phyloP scores from a whole-genome alignment of 2,113 vertebrate species.

The Festucalex cinctus region DNA sequence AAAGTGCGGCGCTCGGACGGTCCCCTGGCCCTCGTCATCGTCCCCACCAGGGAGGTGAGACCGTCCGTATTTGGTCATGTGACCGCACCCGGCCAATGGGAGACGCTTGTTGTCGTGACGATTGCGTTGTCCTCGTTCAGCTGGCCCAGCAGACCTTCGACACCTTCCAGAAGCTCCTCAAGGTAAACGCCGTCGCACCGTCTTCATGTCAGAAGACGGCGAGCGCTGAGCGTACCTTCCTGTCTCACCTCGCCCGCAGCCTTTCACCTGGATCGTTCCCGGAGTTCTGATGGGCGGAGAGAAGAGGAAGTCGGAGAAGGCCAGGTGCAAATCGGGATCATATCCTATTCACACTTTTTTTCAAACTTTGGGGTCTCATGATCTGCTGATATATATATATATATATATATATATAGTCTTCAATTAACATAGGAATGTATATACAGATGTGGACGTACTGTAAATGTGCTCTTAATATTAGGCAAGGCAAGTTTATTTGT shows the following conservation, averaged over 20 bases:
- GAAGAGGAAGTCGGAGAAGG: conserved; percentile 95
- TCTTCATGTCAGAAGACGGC: not conserved
- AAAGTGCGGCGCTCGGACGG: conserved; percentile 89
- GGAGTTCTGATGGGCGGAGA: conserved; percentile 98
- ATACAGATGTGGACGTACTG: too few relatives aligned
- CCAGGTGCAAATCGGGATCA: conserved; percentile 83
- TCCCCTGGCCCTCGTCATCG: conserved; percentile 85
- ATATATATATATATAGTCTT: too few relatives aligned
- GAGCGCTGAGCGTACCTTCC: not conserved
- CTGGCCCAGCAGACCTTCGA: conserved; percentile 89
- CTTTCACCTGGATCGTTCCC: conserved; percentile 94
- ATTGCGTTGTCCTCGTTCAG: conserved; percentile 56
- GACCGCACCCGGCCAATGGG: not conserved
- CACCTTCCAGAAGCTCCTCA: conserved; percentile 83
- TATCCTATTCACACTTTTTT: too few relatives aligned
- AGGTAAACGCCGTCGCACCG: conserved; percentile 32
- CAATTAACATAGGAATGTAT: too few relatives aligned
- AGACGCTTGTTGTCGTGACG: not conserved
- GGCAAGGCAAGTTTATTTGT: too few relatives aligned
- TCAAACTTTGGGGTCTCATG: too few relatives aligned
- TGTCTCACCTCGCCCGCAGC: conserved; percentile 63
- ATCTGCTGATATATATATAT: too few relatives aligned
- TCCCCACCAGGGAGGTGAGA: conserved; percentile 92
- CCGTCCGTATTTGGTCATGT: not conserved
- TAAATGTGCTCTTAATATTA: too few relatives aligned